Evolutionary conservation across 2,113 vertebrate species (phyloP), one percentile per base, ranked within the genome.

Genomic region (Romanogobio albipinnatus): DNA sequence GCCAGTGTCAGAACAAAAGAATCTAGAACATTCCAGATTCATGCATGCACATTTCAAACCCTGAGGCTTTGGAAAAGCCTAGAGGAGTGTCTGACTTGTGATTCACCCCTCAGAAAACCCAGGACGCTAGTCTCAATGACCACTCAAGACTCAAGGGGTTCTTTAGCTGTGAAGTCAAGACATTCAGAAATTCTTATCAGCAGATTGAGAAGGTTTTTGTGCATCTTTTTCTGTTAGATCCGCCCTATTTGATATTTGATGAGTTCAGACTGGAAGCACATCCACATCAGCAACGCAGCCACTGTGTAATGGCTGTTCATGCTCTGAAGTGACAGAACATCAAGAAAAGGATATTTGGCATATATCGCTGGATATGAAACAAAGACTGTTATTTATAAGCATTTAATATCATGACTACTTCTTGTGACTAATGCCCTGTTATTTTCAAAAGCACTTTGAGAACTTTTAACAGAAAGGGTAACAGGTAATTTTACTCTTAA

Each of bases 381-480:
- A 85, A 81, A 88, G 86, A 90, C 89, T 88, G 78, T 94, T 93
- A 93, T 93, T 94, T 94, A 94, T 92, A 89, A 89, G 86, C 82
- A 83, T 87, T 90, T 84, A 89, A 87, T 43, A 91, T 91, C 89
- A 91, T 90, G 89, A 93, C 91, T 91, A 92, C 92, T 93, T 89
- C 81, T 79, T 77, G 58, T 75, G 49, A 82, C 76, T 58, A 88
- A 85, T 51, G 86, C 77, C 86, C 82, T 78, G 59, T 70, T 88
- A 86, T 89, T 87, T 91, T 90, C 89, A 90, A 89, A 93, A 94
- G 93, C 94, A 95, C 93, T 94, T 94, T 93, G 91, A 89, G 87
- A 89, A 87, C 83, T 80, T 1, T 81, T 77, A 81, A 74, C 76
- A 87, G 80, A 76, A 53, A 83, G 76, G 59, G 76, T 81, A 87